Evolutionary conservation across 2,113 vertebrate genomes (phyloP).

Genomic region (Myrmophylax atrothorax): DNA sequence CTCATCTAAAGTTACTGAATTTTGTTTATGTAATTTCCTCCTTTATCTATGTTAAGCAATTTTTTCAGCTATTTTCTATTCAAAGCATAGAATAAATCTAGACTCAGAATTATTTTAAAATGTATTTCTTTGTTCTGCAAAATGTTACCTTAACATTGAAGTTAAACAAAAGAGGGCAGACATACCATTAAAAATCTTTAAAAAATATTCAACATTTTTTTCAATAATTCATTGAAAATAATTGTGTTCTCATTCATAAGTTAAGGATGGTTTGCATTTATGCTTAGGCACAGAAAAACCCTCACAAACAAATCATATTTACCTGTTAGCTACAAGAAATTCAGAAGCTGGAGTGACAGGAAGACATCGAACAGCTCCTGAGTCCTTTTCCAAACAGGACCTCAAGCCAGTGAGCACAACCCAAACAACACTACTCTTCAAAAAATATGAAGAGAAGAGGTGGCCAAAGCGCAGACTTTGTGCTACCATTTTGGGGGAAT

Average conservation of each 20-base stretch:
- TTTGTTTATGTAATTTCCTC: neutral
- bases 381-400: neutral
- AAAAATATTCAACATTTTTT: neutral
- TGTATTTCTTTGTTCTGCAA: neutral
- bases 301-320: neutral
- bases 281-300: neutral
- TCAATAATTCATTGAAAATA: neutral
- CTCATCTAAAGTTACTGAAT: neutral
- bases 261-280: neutral
- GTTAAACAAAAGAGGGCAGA: neutral
- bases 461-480: neutral
- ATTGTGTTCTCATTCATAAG: neutral
- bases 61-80: neutral
- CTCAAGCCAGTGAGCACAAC: neutral
- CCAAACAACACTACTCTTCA: neutral
- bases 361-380: neutral
- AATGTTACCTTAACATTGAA: neutral
- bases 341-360: neutral
- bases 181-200: neutral
- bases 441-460: neutral
- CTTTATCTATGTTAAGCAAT: neutral
- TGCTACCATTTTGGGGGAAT: neutral
- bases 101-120: neutral
- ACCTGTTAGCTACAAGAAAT: neutral
- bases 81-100: neutral